These are phyloP conservation scores for Oscheius sp. DNA, from an alignment of 2,888 invertebrate genomes.

Conservation along the genomic window DNA sequence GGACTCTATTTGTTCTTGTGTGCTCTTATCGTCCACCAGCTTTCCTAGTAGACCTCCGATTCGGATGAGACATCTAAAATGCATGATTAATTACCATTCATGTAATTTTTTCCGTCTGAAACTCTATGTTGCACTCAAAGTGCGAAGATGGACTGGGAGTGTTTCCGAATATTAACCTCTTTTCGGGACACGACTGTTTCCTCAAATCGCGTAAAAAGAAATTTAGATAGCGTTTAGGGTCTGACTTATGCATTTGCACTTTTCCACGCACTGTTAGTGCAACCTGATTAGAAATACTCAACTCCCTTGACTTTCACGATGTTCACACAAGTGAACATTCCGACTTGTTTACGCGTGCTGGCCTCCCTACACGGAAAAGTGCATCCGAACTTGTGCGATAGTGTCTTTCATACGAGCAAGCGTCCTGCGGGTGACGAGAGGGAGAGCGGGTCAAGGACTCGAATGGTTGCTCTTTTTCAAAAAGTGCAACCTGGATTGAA, in stretches of 20 bases:
- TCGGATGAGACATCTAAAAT: conserved; percentile 28
- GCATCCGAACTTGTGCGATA: conserved; percentile 23
- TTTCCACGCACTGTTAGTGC: too few species aligned
- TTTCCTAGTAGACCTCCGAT: conserved; percentile 20
- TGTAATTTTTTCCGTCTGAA: background rate
- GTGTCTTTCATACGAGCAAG: conserved; percentile 2
- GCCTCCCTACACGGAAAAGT: background rate
- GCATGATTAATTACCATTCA: background rate
- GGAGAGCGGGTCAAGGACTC: too few species aligned
- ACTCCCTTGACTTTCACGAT: background rate
- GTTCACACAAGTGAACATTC: conserved; percentile 5
- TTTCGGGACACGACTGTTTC: background rate
- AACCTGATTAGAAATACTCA: too few species aligned
- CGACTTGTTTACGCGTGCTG: conserved; percentile 1
- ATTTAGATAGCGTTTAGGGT: background rate
- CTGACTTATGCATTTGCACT: too few species aligned
- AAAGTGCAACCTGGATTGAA: too few species aligned
- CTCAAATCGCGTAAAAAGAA: background rate
- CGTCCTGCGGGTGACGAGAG: too few species aligned
- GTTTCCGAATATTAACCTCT: conserved; percentile 12
- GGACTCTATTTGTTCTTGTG: conserved; percentile 6
- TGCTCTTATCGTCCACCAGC: conserved; percentile 14
- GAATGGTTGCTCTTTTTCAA: too few species aligned
- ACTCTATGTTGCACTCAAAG: conserved; percentile 12
- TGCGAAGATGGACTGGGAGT: background rate